Conservation (phyloP, 2,113 vertebrate species). For the Psittacula cyanocephala region DNA sequence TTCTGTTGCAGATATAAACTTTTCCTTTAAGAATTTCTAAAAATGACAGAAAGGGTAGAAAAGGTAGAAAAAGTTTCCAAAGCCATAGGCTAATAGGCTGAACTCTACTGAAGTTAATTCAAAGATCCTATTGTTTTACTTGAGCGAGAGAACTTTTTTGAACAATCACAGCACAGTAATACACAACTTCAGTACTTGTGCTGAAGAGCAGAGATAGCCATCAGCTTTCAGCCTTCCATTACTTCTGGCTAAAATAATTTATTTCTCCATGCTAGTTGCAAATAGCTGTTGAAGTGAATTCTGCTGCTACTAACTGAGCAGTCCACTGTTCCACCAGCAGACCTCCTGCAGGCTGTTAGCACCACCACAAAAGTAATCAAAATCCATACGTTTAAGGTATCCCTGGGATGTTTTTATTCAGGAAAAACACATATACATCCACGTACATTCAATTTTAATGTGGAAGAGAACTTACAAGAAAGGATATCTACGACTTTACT, state of each 20-base stretch:
- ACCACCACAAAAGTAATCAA: neutral
- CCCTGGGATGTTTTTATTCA: neutral
- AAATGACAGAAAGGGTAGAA: neutral
- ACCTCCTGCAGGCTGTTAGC: neutral
- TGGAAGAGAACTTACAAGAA: neutral
- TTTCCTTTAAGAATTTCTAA: constrained; percentile 6
- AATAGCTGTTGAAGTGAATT: neutral
- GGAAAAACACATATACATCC: neutral
- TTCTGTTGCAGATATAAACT: constrained; percentile 20
- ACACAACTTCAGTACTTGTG: neutral
- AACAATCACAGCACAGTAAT: neutral
- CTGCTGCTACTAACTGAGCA: neutral
- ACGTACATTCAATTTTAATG: neutral
- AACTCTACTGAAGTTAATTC: neutral
- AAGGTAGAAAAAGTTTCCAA: constrained; percentile 12
- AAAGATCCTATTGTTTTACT: neutral
- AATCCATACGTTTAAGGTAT: neutral
- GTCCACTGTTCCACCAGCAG: neutral
- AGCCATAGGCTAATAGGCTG: neutral
- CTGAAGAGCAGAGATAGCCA: neutral
- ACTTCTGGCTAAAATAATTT: neutral
- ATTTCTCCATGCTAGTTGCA: neutral
- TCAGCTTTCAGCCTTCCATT: neutral
- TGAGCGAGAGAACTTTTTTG: neutral
- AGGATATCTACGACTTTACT: neutral